phyloP scores from a whole-genome alignment of 2,797 vertebrate species.

The Macroramphosus scolopax region DNA sequence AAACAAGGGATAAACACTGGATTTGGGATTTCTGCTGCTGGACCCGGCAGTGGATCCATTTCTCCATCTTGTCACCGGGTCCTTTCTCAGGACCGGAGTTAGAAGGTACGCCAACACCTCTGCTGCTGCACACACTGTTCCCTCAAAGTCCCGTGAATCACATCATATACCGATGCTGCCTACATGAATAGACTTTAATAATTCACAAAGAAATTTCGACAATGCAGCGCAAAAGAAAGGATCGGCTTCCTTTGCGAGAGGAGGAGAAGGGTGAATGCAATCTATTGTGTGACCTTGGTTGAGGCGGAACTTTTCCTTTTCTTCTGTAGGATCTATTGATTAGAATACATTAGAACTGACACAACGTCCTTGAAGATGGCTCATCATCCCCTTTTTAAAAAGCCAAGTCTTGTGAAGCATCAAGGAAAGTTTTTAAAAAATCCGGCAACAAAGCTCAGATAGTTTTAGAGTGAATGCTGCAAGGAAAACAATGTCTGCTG shows the following conservation, averaged over 20 bases:
- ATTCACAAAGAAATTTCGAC: too few relatives aligned
- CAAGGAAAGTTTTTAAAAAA: conserved; percentile 17
- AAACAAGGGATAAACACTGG: conserved; percentile 76
- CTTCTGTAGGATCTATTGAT: conserved; percentile 47
- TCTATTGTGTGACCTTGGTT: conserved; percentile 46
- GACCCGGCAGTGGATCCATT: conserved; percentile 53
- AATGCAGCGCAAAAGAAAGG: conserved; percentile 25
- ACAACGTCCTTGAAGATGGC: conserved; percentile 51
- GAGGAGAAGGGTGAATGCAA: conserved; percentile 28
- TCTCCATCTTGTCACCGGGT: conserved; percentile 50
- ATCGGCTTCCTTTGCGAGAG: conserved; percentile 32
- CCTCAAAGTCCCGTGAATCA: conserved; percentile 15
- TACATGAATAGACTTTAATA: conserved; percentile 35
- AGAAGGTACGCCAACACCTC: conserved; percentile 28
- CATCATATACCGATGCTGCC: conserved; percentile 14
- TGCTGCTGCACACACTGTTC: conserved; percentile 25
- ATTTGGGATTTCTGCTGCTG: conserved; percentile 66
- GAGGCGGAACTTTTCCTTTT: conserved; percentile 31
- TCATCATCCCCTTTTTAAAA: conserved; percentile 40
- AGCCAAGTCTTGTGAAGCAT: conserved; percentile 23
- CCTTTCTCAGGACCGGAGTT: conserved; percentile 37
- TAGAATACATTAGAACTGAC: conserved; percentile 36
- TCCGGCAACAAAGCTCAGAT: conserved; percentile 4
- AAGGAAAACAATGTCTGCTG: conserved; percentile 41
- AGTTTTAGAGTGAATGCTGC: too few relatives aligned